Percentiles rank a stretch among this genome's conserved stretches.
These are phyloP conservation scores for Malurus alboscapulatus DNA, from an alignment of 2,113 vertebrate species.

Conservation along the genomic window DNA sequence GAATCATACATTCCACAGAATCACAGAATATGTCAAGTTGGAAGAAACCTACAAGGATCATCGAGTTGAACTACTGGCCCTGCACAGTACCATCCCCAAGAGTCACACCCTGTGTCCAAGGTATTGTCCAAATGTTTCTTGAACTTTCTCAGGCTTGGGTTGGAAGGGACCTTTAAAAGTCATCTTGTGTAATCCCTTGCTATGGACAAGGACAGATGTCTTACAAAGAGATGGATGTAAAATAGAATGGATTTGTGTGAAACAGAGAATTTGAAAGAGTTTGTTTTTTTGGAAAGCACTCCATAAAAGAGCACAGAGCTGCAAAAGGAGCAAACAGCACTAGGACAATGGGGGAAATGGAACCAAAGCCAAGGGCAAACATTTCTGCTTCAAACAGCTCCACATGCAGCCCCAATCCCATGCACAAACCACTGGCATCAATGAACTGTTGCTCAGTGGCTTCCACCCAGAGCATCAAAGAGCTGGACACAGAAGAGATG, in stretches of 20 bases:
- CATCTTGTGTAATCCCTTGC: not conserved
- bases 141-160: not conserved
- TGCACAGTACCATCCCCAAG: not conserved
- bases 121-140: not conserved
- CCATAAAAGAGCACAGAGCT: not conserved
- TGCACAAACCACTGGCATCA: accelerated
- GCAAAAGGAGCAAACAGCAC: not conserved
- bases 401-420: not conserved
- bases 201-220: not conserved
- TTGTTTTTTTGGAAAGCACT: not conserved
- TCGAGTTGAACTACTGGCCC: not conserved
- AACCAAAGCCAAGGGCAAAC: not conserved
- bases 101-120: not conserved
- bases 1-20: not conserved
- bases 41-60: not conserved
- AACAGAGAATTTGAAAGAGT: not conserved
- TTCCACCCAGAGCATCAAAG: not conserved
- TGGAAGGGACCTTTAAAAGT: not conserved
- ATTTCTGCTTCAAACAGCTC: not conserved
- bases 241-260: not conserved
- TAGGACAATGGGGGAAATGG: not conserved
- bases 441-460: accelerated
- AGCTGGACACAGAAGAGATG: not conserved
- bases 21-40: not conserved
- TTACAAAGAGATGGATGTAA: not conserved